Percentiles rank a stretch among this genome's conserved stretches.
These are phyloP conservation scores for Diplogasteroides magnus DNA, from an alignment of 1,140 invertebrate species.

Conservation along the genomic window DNA sequence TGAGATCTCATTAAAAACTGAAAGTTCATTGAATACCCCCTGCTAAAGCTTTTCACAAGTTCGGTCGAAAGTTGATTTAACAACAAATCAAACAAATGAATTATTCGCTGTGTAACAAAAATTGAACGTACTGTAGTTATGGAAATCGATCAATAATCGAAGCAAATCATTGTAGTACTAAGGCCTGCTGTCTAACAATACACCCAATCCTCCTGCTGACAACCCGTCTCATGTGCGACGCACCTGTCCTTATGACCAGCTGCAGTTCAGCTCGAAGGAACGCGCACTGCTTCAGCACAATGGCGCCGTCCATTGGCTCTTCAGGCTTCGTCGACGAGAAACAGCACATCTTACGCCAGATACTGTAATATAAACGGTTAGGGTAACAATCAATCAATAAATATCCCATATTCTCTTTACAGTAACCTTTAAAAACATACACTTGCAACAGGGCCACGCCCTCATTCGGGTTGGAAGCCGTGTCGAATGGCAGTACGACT, in stretches of 20 bases:
- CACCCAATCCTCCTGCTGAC: no score
- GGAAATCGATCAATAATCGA: no score
- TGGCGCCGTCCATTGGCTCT: not conserved
- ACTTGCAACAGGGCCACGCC: conserved; percentile 17
- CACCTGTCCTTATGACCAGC: conserved; percentile 10
- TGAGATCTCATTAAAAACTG: no score
- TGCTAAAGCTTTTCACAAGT: no score
- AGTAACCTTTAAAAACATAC: not conserved
- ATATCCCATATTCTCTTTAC: not conserved
- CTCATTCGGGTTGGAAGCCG: conserved; percentile 13
- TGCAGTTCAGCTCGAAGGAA: conserved; percentile 17
- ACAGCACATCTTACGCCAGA: conserved; percentile 27
- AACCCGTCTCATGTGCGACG: not conserved
- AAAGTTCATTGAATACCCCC: no score
- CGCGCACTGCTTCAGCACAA: conserved; percentile 17
- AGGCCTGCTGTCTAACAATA: not conserved
- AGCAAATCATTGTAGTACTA: no score
- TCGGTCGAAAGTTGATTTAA: no score
- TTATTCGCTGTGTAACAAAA: no score
- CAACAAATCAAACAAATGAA: no score
- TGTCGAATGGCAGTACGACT: conserved; percentile 14
- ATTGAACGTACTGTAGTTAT: no score
- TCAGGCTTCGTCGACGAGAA: conserved; percentile 13
- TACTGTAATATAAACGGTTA: conserved; percentile 1
- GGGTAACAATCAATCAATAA: not conserved